These are phyloP conservation scores for Paguma larvata DNA, from an alignment of 2,797 vertebrate genomes.

Conservation along the genomic window DNA sequence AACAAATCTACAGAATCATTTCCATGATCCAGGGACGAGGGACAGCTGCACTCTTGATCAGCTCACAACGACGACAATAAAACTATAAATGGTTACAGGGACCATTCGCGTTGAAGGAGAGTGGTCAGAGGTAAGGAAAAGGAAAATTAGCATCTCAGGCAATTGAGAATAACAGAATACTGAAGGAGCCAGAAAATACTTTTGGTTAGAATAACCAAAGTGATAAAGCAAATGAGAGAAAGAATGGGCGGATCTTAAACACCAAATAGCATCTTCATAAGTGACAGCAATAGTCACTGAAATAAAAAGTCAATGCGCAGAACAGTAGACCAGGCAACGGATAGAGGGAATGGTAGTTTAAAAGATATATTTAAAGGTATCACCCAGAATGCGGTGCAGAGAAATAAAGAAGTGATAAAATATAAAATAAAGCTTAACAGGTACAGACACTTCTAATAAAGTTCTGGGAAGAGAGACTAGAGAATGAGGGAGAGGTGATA, in stretches of 20 bases:
- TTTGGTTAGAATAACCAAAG: constrained; percentile 49
- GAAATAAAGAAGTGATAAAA: constrained; percentile 29
- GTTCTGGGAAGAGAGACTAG: not conserved
- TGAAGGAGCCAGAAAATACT: not conserved
- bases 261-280: constrained; percentile 24
- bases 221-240: constrained; percentile 43
- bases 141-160: not conserved
- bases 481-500: not conserved
- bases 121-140: not conserved
- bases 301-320: constrained; percentile 57
- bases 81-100: not conserved
- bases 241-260: constrained; percentile 34
- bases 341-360: constrained; percentile 63
- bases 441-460: not conserved
- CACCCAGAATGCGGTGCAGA: not conserved
- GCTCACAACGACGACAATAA: not conserved
- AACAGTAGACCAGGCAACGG: constrained; percentile 56
- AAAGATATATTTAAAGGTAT: constrained; percentile 54
- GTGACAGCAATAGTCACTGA: constrained; percentile 55
- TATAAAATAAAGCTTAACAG: not conserved
- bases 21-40: not conserved
- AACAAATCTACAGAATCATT: not conserved
- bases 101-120: not conserved
- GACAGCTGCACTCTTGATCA: not conserved
- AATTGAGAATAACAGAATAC: not conserved